Conservation (phyloP, 2,113 vertebrate genomes). For the Kryptolebias marmoratus region DNA sequence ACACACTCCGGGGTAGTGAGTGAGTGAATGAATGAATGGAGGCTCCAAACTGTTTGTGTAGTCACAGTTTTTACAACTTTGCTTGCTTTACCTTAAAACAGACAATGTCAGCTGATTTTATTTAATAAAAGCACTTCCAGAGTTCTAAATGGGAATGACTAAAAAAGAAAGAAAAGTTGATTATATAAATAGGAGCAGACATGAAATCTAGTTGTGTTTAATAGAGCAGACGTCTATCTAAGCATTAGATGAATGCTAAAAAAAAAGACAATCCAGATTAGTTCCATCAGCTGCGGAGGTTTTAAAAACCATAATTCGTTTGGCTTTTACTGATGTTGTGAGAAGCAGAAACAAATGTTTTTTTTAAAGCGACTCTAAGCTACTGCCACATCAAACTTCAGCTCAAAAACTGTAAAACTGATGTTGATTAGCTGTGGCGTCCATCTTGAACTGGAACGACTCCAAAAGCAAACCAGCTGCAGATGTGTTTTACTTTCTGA, state of each 20-base stretch:
- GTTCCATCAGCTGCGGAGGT: too few relatives aligned
- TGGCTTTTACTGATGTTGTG: background rate
- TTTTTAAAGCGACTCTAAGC: too few relatives aligned
- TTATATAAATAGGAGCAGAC: conserved; percentile 23
- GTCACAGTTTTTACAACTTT: conserved; percentile 10
- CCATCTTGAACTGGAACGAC: too few relatives aligned
- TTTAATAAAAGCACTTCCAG: conserved; percentile 13
- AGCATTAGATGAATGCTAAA: too few relatives aligned
- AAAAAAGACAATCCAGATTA: too few relatives aligned
- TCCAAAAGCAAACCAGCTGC: too few relatives aligned
- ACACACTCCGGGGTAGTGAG: background rate
- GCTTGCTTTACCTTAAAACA: background rate
- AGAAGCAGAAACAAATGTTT: background rate
- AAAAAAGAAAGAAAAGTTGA: conserved; percentile 23
- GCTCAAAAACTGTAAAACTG: too few relatives aligned
- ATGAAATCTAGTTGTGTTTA: conserved; percentile 28
- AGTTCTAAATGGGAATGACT: conserved; percentile 1
- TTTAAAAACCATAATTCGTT: background rate
- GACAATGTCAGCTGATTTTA: conserved; percentile 5
- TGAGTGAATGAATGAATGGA: background rate
- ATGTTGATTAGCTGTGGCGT: too few relatives aligned
- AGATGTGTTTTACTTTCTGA: too few relatives aligned
- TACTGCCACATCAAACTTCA: too few relatives aligned
- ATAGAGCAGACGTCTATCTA: background rate
- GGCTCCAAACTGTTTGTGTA: background rate